phyloP scores from a whole-genome alignment of 1,140 invertebrate genomes.

The Campodea augens region DNA sequence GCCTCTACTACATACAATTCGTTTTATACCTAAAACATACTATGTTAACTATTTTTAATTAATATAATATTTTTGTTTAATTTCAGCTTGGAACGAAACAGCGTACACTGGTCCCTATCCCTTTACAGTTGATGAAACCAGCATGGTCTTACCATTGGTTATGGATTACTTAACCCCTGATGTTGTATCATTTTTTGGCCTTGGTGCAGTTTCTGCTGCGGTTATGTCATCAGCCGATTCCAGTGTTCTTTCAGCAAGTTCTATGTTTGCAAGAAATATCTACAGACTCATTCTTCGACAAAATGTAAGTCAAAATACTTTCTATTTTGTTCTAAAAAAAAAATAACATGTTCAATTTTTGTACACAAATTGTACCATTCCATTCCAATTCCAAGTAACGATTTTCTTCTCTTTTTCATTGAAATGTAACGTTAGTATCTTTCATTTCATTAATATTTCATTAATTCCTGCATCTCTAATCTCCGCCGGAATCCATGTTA shows the following conservation, averaged over 20 bases:
- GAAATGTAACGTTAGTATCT: neutral
- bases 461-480: too few species aligned
- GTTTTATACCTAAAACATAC: too few species aligned
- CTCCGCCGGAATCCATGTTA: too few species aligned
- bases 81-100: constrained; percentile 81
- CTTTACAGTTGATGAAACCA: constrained; percentile 52
- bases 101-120: constrained; percentile 53
- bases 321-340: too few species aligned
- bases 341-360: too few species aligned
- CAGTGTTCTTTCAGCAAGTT: constrained; percentile 85
- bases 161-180: constrained; percentile 86
- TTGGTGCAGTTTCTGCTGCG: constrained; percentile 94
- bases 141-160: constrained; percentile 90
- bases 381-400: neutral
- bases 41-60: too few species aligned
- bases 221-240: constrained; percentile 98
- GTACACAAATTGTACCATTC: too few species aligned
- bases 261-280: constrained; percentile 96
- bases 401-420: neutral
- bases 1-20: too few species aligned
- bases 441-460: too few species aligned
- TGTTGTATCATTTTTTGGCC: constrained; percentile 86
- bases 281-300: constrained; percentile 92
- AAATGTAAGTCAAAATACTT: constrained; percentile 43
- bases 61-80: constrained; percentile 13